These are phyloP conservation scores for Leptinotarsa lineolata DNA, from an alignment of 1,140 invertebrate species.

Conservation along the genomic window DNA sequence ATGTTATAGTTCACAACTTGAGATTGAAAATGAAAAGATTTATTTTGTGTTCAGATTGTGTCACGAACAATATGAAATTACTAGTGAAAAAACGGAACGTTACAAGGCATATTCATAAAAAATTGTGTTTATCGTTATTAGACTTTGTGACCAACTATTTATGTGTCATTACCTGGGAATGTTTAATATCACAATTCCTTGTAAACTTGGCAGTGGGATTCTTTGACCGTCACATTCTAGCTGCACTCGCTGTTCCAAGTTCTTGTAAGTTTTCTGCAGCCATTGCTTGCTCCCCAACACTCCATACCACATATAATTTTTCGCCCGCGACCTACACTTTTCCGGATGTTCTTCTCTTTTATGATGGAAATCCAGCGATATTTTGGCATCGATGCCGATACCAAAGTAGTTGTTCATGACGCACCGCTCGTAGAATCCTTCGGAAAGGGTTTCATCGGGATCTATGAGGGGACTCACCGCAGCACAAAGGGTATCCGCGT, in stretches of 20 bases:
- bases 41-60: too few species aligned
- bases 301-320: conserved; percentile 98
- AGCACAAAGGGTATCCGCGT: conserved; percentile 95
- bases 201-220: conserved; percentile 89
- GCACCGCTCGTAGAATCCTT: conserved; percentile 91
- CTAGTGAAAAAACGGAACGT: too few species aligned
- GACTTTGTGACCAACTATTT: too few species aligned
- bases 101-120: background rate
- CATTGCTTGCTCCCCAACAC: conserved; percentile 92
- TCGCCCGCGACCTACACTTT: conserved; percentile 90
- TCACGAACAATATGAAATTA: too few species aligned
- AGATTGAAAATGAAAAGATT: too few species aligned
- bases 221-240: conserved; percentile 90
- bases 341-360: conserved; percentile 97
- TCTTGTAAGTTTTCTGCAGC: conserved; percentile 91
- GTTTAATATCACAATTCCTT: conserved; percentile 96
- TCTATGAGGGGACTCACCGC: conserved; percentile 92
- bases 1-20: too few species aligned
- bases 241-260: conserved; percentile 93
- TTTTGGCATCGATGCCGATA: conserved; percentile 98
- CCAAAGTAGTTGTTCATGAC: conserved; percentile 99
- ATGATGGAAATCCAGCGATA: conserved; percentile 96
- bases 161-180: conserved; percentile 76
- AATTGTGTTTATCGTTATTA: background rate
- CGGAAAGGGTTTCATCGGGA: conserved; percentile 84